Percentiles rank a stretch among this genome's conserved stretches.
Evolutionary conservation across 1,140 invertebrate genomes (phyloP).

Genomic region (Anastrepha ludens): DNA sequence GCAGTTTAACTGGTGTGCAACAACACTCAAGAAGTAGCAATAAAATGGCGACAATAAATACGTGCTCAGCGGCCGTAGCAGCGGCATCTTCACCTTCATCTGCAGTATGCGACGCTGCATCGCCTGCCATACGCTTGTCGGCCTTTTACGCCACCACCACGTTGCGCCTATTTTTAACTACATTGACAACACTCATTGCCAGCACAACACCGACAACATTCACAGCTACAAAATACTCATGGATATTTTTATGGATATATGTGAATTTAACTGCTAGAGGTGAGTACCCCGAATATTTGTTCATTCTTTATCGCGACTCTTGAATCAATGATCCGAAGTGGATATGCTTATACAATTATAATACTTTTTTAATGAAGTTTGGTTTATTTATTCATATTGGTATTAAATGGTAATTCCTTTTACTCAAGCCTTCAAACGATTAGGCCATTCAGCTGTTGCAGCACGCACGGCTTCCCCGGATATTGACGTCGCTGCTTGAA

Average conservation of each 20-base stretch:
- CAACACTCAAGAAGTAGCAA: background rate
- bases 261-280: constrained; percentile 74
- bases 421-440: no score
- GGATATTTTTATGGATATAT: constrained; percentile 74
- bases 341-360: no score
- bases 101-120: constrained; percentile 54
- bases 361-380: no score
- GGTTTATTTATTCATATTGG: no score
- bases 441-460: no score
- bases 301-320: background rate
- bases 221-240: constrained; percentile 68
- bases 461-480: no score
- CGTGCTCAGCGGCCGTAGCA: background rate
- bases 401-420: no score
- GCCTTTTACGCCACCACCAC: constrained; percentile 9
- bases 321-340: background rate
- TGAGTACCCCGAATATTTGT: constrained; percentile 62
- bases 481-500: no score
- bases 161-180: constrained; percentile 48
- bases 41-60: background rate
- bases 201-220: constrained; percentile 48
- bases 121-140: background rate
- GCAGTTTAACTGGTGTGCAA: background rate
- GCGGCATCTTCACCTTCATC: background rate
- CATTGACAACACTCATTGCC: constrained; percentile 53